These are phyloP conservation scores for Chymomyza costata DNA, from an alignment of 1,140 invertebrate genomes.

Conservation along the genomic window DNA sequence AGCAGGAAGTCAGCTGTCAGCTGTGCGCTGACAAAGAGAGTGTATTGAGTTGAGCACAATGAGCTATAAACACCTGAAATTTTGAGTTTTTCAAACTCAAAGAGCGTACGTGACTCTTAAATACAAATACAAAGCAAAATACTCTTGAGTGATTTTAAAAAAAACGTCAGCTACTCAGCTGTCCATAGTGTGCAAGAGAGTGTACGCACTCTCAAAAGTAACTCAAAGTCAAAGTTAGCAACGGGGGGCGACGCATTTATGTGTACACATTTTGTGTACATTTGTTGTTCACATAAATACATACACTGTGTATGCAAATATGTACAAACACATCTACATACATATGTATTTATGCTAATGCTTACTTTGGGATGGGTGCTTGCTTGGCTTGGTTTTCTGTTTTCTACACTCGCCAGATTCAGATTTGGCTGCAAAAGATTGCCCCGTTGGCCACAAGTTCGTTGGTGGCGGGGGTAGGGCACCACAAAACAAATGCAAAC, in stretches of 20 bases:
- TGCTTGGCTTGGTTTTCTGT: no score
- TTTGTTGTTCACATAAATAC: neutral
- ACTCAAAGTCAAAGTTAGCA: neutral
- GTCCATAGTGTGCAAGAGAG: conserved; percentile 32
- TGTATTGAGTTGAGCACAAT: no score
- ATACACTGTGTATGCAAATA: no score
- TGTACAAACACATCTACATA: conserved; percentile 17
- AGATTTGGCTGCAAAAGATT: no score
- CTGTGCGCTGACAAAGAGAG: conserved; percentile 22
- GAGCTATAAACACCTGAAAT: no score
- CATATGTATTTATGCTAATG: conserved; percentile 41
- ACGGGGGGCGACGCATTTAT: conserved; percentile 4
- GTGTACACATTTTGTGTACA: neutral
- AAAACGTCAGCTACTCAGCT: conserved; percentile 29
- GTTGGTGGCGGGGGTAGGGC: no score
- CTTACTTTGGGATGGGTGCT: no score
- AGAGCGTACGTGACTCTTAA: no score
- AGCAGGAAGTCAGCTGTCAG: no score
- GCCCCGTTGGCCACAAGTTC: neutral
- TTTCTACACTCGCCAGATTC: no score
- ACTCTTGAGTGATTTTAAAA: conserved; percentile 5
- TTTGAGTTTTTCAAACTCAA: no score
- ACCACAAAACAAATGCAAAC: conserved; percentile 12
- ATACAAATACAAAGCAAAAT: no score
- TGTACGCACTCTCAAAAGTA: conserved; percentile 7